Evolutionary conservation across 2,113 vertebrate genomes (phyloP), one percentile per base, ranked within the genome.

Genomic region (Pelobates fuscus): DNA sequence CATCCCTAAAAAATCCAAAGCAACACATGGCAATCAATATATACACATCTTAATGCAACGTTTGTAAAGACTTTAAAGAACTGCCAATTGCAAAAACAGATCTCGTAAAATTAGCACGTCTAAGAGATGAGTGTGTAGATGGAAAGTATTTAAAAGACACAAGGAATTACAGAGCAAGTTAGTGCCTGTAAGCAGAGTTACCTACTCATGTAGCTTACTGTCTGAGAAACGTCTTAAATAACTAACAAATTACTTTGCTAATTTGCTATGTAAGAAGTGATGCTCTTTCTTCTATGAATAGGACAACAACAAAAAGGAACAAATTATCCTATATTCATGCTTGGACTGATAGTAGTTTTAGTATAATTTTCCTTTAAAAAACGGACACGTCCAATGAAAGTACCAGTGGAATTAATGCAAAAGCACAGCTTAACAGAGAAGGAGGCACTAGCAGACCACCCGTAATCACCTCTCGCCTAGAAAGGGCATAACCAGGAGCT

Each of bases 121-220:
- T 21, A 2, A 3, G 20, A 55, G 5, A 17, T 23, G 49, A 32
- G 66, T 8, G 58, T 20, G 44, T 17, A 6, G 14, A 20, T 72
- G 25, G n/a, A 41, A 37, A 52, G 30, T 57, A 64, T 37, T 64
- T 23, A 62, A 26, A 37, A 64, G 58, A 63, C 26, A 30, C 70
- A 49, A 32, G 25, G 14, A 26, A 27, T 43, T 43, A 37, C 25
- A 61, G 23, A 25, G 37, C 71, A 43, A 5, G 71, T 66, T 59
- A 20, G 8, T 37, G 32, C 71, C 23, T 66, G 71, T 15, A 20
- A 4, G 6, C 30, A n/a, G 5, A 66, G 62, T 46, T 20, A 55
- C 17, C 29, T 32, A n/a, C 37, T 30, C 49, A 74, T 32, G 29
- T 73, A 29, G 49, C 54, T 27, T 30, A 10, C 52, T 55, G 52